Percentiles rank a stretch among this genome's conserved stretches.
Conservation (phyloP, 2,888 invertebrate species). For the Melieria omissa region DNA sequence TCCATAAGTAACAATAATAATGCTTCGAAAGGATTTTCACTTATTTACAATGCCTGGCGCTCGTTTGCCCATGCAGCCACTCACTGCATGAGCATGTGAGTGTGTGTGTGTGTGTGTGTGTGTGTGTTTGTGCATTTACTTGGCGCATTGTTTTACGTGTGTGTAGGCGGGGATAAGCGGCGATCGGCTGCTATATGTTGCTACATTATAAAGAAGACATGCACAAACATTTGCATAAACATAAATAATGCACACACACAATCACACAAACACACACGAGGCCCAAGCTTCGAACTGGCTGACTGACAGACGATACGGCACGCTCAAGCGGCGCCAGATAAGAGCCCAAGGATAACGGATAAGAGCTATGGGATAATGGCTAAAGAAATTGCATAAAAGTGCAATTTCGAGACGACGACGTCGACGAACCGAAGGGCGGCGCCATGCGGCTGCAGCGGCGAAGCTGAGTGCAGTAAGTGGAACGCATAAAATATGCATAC, state of each 20-base stretch:
- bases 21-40: neutral
- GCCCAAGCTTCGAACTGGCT: too few relatives aligned
- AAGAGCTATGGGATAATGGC: constrained; percentile 1
- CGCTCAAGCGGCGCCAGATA: neutral
- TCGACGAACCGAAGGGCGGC: neutral
- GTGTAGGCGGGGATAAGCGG: constrained; percentile 38
- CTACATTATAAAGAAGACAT: neutral
- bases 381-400: constrained; percentile 12
- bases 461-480: constrained; percentile 26
- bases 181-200: neutral
- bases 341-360: neutral
- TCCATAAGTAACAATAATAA: neutral
- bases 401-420: constrained; percentile 5
- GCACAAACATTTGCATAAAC: neutral
- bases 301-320: neutral
- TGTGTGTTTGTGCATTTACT: neutral
- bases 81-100: neutral
- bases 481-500: constrained; percentile 25
- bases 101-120: neutral
- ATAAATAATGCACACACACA: constrained; percentile 8
- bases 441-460: constrained; percentile 17
- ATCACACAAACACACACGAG: constrained; percentile 9
- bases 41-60: neutral
- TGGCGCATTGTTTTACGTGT: constrained; percentile 42
- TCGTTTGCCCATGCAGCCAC: constrained; percentile 1